phyloP scores from a whole-genome alignment of 2,888 invertebrate species.

The Himalopsyche japonica region DNA sequence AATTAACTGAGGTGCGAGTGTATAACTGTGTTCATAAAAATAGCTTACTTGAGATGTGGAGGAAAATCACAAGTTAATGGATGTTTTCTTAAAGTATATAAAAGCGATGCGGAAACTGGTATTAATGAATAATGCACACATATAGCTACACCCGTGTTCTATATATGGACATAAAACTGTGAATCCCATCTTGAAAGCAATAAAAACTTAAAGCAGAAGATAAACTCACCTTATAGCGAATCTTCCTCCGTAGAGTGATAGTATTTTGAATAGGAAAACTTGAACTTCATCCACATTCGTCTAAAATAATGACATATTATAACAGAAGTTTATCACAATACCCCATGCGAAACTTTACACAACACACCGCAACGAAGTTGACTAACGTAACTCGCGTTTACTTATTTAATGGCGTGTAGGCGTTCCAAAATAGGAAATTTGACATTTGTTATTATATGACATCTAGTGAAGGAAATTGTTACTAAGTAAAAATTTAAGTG shows the following conservation, averaged over 20 bases:
- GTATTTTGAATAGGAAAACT: neutral
- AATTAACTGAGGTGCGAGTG: neutral
- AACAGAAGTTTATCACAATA: neutral
- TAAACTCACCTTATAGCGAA: neutral
- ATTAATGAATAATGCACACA: neutral
- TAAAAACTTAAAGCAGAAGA: neutral
- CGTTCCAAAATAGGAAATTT: slow-evolving; percentile 29
- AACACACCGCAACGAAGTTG: neutral
- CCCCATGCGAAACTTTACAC: neutral
- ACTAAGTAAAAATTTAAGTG: neutral
- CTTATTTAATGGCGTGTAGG: slow-evolving; percentile 11
- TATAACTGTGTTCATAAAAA: neutral
- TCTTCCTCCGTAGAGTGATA: neutral
- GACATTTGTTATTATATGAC: slow-evolving; percentile 12
- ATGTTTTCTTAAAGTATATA: neutral
- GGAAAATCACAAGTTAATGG: neutral
- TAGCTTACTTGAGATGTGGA: neutral
- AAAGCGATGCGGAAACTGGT: neutral
- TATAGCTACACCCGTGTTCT: neutral
- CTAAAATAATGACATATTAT: neutral
- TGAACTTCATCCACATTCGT: neutral
- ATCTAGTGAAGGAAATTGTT: neutral
- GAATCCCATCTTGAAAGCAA: neutral
- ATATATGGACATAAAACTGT: neutral
- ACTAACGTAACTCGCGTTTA: neutral